Evolutionary conservation across 2,888 invertebrate genomes (phyloP).

Genomic region (Pachymerium ferrugineum): DNA sequence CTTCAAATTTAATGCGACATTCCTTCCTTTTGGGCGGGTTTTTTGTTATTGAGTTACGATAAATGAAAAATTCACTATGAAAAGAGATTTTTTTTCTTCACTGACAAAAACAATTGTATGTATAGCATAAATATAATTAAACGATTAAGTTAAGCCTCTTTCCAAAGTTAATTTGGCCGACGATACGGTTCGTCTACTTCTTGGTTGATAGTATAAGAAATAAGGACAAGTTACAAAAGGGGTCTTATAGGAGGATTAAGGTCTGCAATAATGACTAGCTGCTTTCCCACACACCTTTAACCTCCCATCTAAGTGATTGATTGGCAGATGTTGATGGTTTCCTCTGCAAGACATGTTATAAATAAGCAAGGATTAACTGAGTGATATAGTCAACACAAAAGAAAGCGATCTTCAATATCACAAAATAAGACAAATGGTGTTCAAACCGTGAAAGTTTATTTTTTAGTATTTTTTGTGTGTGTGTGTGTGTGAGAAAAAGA

Average conservation of each 20-base stretch:
- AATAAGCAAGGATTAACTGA: neutral
- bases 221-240: neutral
- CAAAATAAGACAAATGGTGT: neutral
- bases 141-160: neutral
- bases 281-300: conserved; percentile 8
- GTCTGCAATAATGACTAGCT: neutral
- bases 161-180: neutral
- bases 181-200: neutral
- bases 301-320: neutral
- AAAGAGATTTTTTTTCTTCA: neutral
- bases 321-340: neutral
- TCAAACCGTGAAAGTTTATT: too few relatives aligned
- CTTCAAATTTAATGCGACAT: conserved; percentile 4
- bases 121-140: neutral
- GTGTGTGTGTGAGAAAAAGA: neutral
- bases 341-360: neutral
- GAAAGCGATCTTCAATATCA: neutral
- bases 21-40: neutral
- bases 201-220: too few relatives aligned
- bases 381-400: neutral
- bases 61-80: neutral
- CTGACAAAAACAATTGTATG: neutral
- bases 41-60: neutral
- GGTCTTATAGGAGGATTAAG: neutral
- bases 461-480: neutral